Evolutionary conservation across 2,888 invertebrate species (phyloP), one percentile per base, ranked within the genome.

Genomic region (Aphodius sticticus): DNA sequence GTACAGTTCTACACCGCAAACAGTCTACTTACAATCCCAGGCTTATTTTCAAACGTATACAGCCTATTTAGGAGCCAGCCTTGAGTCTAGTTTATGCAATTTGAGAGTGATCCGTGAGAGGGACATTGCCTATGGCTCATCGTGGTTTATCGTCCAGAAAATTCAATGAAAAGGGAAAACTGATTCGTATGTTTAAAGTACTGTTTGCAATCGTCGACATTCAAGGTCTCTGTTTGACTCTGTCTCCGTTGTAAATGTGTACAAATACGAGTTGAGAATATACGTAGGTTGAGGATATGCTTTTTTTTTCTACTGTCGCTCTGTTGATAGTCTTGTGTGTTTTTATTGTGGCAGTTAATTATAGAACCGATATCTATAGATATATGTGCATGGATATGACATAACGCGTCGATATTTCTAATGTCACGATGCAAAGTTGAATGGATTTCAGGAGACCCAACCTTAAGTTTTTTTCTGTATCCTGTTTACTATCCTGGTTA

Each of bases 101-200:
- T 53, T 53, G 12, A 53, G 53, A 53, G 53, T 5, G 53, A 53
- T 53, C 12, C 6, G 53, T 53, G 53, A 53, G 53, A 53, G 53
- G 53, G 12, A 53, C 53, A 53, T 53, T 9, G 53, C 53, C 53
- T 53, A 9, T 53, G 53, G 53, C 53, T 53, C 53, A 53, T 53
- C 53, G 53, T 53, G 53, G 53, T 53, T 53, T 53, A 53, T 53
- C 9, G 53, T 7, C 53, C 53, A 53, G 53, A 53, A 53, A 53
- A 53, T 53, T 53, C 53, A 53, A 53, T 53, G 53, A 53, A 53
- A 53, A 53, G 53, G 53, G 53, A 53, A 53, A 53, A 53, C 53
- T 53, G 26, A 26, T 26, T 53, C 53, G 53, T 9, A 12, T 5
- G 26, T 26, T 26, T 53, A 53, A n/a, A 12, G 12, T 53, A 9